phyloP scores from a whole-genome alignment of 2,113 vertebrate genomes.

The Gymnocephalus cernua region DNA sequence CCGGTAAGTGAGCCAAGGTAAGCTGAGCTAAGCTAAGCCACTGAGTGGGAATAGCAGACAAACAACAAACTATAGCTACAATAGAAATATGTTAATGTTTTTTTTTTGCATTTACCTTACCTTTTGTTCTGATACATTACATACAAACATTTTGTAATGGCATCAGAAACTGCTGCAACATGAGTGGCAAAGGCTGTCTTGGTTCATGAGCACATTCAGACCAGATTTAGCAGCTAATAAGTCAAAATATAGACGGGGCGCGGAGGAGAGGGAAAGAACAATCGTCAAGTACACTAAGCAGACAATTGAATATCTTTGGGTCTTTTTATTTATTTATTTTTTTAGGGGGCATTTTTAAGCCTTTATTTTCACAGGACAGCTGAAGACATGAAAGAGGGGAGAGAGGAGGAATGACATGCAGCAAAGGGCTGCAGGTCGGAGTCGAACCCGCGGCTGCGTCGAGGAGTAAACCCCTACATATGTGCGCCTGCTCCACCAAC shows the following conservation, averaged over 20 bases:
- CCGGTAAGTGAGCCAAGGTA: constrained; percentile 45
- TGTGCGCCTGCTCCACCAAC: too few species aligned
- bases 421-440: too few species aligned
- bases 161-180: neutral
- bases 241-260: neutral
- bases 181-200: neutral
- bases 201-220: neutral
- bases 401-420: too few species aligned
- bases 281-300: neutral
- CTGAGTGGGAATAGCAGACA: constrained; percentile 13
- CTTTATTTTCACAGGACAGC: too few species aligned
- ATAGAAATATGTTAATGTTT: neutral
- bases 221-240: neutral
- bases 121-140: neutral
- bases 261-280: neutral
- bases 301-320: too few species aligned
- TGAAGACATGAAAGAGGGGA: too few species aligned
- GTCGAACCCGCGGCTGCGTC: too few species aligned
- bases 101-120: neutral
- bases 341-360: too few species aligned
- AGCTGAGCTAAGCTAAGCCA: constrained; percentile 54
- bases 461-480: too few species aligned
- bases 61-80: neutral
- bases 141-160: neutral
- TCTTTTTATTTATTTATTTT: too few species aligned